Percentiles rank a stretch among this genome's conserved stretches.
Conservation (phyloP, 2,888 invertebrate genomes). For the Gymnocheta viridis region DNA sequence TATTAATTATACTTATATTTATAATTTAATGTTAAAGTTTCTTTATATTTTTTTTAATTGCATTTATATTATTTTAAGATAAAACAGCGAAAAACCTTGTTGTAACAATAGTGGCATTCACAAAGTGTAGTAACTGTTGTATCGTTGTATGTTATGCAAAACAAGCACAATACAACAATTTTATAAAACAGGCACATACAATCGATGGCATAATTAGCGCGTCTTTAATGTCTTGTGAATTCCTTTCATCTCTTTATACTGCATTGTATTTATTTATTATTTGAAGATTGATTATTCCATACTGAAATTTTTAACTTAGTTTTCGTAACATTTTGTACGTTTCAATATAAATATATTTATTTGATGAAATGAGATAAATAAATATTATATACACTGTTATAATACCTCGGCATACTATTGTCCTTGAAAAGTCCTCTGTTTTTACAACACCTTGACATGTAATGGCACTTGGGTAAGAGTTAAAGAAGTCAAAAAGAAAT, state of each 20-base stretch:
- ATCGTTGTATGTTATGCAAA: no score
- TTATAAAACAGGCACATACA: no score
- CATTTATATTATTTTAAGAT: not conserved
- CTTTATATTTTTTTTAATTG: not conserved
- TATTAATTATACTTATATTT: not conserved
- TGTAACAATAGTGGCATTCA: not conserved
- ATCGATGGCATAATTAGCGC: no score
- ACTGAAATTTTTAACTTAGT: not conserved
- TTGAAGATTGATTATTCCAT: constrained; percentile 7
- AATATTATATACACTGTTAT: not conserved
- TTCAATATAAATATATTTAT: constrained; percentile 30
- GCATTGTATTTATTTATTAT: not conserved
- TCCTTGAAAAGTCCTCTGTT: constrained; percentile 33
- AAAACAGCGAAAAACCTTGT: not conserved
- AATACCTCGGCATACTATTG: constrained; percentile 41
- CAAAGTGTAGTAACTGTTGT: no score
- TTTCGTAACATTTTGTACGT: constrained; percentile 11
- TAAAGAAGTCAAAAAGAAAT: not conserved
- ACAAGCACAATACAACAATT: no score
- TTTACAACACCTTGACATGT: constrained; percentile 32
- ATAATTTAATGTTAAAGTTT: not conserved
- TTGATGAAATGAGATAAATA: not conserved
- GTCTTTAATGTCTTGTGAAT: no score
- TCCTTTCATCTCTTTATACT: not conserved
- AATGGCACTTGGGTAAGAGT: constrained; percentile 20